Percentiles rank a stretch among this genome's conserved stretches.
phyloP scores from a whole-genome alignment of 2,888 invertebrate species.

The Heliothis peltigera region DNA sequence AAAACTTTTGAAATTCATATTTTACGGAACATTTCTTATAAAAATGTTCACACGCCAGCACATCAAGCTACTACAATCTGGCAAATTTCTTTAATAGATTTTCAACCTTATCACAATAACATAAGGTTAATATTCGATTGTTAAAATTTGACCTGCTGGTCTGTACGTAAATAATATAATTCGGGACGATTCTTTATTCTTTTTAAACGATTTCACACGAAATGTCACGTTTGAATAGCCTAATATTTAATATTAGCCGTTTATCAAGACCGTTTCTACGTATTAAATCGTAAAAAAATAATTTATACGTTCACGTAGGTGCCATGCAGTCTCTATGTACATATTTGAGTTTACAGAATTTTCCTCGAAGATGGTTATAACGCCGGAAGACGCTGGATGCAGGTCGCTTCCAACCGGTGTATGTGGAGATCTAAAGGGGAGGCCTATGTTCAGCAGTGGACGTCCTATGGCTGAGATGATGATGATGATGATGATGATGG shows the following conservation, averaged over 20 bases:
- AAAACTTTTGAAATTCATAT: constrained; percentile 32
- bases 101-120: too few relatives aligned
- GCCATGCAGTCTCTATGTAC: constrained; percentile 38
- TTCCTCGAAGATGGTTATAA: neutral
- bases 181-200: constrained; percentile 22
- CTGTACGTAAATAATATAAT: constrained; percentile 29
- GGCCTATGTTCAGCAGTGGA: too few relatives aligned
- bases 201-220: constrained; percentile 27
- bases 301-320: constrained; percentile 47
- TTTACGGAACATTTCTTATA: constrained; percentile 44
- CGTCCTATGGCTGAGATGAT: too few relatives aligned
- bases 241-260: constrained; percentile 6
- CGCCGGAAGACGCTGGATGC: too few relatives aligned
- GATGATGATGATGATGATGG: too few relatives aligned
- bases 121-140: too few relatives aligned
- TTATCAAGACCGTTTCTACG: constrained; percentile 7
- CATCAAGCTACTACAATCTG: too few relatives aligned
- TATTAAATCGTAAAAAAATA: constrained; percentile 35
- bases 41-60: too few relatives aligned
- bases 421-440: too few relatives aligned
- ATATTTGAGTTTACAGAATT: constrained; percentile 2
- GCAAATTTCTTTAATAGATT: too few relatives aligned
- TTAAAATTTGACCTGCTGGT: too few relatives aligned
- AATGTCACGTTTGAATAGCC: constrained; percentile 27
- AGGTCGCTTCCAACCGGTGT: too few relatives aligned